Evolutionary conservation across 2,888 invertebrate species (phyloP).

Genomic region (Alitta virens): DNA sequence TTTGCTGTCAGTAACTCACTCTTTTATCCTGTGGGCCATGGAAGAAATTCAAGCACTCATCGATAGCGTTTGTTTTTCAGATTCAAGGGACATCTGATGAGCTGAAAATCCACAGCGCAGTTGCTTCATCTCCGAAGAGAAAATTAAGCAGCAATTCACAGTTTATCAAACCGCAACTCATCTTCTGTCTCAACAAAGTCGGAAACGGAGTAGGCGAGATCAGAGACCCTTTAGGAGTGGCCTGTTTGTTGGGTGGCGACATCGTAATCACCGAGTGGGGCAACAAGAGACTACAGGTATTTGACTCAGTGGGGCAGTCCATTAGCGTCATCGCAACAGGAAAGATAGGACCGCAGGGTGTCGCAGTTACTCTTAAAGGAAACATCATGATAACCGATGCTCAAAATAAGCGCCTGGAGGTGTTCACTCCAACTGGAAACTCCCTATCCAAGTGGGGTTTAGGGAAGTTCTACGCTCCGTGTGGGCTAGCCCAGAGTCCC

Average conservation of each 20-base stretch:
- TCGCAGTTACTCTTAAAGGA: slow-evolving; percentile 28
- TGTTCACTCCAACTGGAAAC: slow-evolving; percentile 19
- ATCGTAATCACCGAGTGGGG: slow-evolving; percentile 32
- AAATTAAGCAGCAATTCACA: background rate
- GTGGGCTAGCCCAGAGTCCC: slow-evolving; percentile 30
- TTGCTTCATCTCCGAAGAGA: background rate
- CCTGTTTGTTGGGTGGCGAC: slow-evolving; percentile 28
- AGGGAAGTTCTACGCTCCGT: slow-evolving; percentile 31
- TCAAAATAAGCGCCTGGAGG: slow-evolving; percentile 30
- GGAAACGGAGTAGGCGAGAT: slow-evolving; percentile 23
- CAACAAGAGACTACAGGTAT: slow-evolving; percentile 32
- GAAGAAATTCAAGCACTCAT: too few species aligned
- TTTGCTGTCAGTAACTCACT: too few species aligned
- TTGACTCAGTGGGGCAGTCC: slow-evolving; percentile 19
- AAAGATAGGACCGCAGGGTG: slow-evolving; percentile 27
- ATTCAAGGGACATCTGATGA: slow-evolving; percentile 10
- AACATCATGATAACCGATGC: slow-evolving; percentile 32
- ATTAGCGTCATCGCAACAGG: slow-evolving; percentile 14
- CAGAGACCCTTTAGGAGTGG: slow-evolving; percentile 29
- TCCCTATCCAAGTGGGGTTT: slow-evolving; percentile 32
- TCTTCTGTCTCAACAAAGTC: slow-evolving; percentile 5
- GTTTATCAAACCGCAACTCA: slow-evolving; percentile 1
- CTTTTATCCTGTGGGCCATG: too few species aligned
- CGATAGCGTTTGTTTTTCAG: too few species aligned
- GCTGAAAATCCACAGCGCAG: slow-evolving; percentile 6